These are phyloP conservation scores for Neosilurus hyrtlii DNA, from an alignment of 2,797 vertebrate species.

Conservation along the genomic window DNA sequence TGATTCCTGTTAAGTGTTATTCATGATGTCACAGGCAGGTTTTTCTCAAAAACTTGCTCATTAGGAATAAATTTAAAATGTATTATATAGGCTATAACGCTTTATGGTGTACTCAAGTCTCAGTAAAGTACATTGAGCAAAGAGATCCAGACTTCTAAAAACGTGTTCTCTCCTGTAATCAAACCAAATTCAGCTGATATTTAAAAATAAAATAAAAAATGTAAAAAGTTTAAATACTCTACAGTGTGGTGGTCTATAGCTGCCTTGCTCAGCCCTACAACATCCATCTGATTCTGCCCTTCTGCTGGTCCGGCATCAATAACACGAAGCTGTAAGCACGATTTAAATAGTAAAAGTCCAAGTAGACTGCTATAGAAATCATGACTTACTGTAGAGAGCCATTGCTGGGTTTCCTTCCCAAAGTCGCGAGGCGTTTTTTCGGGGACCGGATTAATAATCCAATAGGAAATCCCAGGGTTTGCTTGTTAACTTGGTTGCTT, in stretches of 20 bases:
- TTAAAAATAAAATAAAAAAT: background rate
- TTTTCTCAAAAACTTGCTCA: background rate
- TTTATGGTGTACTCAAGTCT: too few relatives aligned
- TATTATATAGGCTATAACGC: background rate
- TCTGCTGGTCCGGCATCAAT: background rate
- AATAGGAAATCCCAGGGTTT: slow-evolving; percentile 70
- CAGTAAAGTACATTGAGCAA: too few relatives aligned
- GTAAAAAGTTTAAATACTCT: background rate
- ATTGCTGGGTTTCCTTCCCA: slow-evolving; percentile 77
- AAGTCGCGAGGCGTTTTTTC: slow-evolving; percentile 70
- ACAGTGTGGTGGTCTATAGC: background rate
- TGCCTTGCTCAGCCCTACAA: background rate
- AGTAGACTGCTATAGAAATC: background rate
- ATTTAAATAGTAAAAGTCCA: background rate
- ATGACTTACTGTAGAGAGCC: slow-evolving; percentile 77
- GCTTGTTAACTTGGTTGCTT: slow-evolving; percentile 67
- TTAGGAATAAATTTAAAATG: too few relatives aligned
- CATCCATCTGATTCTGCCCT: too few relatives aligned
- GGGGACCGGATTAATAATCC: slow-evolving; percentile 76
- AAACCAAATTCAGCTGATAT: background rate
- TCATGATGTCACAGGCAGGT: background rate
- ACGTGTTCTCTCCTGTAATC: too few relatives aligned
- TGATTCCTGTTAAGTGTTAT: background rate
- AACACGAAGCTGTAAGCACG: background rate
- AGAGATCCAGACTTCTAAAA: background rate